A percentile compares a stretch with the other conserved stretches of the same genome.
Evolutionary conservation across 1,140 invertebrate genomes (phyloP).

Genomic region (Chionoecetes opilio): DNA sequence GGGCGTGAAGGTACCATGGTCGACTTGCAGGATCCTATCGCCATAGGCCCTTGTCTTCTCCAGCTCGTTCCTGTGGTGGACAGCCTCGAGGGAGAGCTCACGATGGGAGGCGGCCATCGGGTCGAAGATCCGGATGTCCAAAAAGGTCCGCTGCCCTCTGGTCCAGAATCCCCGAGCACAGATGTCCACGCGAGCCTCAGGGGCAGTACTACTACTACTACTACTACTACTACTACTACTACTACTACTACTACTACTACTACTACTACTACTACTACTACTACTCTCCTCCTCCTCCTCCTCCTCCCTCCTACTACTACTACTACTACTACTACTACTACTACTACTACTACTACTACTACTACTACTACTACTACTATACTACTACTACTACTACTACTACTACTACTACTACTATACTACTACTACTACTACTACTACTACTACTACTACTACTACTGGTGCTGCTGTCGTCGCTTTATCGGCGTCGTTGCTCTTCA

Average conservation of each 20-base stretch:
- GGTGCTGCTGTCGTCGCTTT: not conserved
- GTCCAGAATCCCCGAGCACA: too few relatives aligned
- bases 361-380: constrained; percentile 44
- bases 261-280: constrained; percentile 50
- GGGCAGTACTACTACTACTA: constrained; percentile 45
- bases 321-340: constrained; percentile 39
- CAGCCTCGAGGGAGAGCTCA: too few relatives aligned
- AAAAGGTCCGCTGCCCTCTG: too few relatives aligned
- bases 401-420: constrained; percentile 44
- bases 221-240: constrained; percentile 50
- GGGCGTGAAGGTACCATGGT: too few relatives aligned
- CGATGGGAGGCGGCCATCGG: too few relatives aligned
- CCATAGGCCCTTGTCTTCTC: too few relatives aligned
- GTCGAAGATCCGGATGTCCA: too few relatives aligned
- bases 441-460: not conserved
- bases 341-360: constrained; percentile 39
- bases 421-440: constrained; percentile 48
- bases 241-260: constrained; percentile 50
- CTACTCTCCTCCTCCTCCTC: too few relatives aligned
- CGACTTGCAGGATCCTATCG: too few relatives aligned
- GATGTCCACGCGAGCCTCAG: too few relatives aligned
- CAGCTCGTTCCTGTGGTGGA: too few relatives aligned
- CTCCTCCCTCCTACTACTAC: constrained; percentile 20
- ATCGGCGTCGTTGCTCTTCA: too few relatives aligned
- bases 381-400: constrained; percentile 40